phyloP scores from a whole-genome alignment of 2,797 vertebrate genomes.

The Melanotaenia trifasciata region DNA sequence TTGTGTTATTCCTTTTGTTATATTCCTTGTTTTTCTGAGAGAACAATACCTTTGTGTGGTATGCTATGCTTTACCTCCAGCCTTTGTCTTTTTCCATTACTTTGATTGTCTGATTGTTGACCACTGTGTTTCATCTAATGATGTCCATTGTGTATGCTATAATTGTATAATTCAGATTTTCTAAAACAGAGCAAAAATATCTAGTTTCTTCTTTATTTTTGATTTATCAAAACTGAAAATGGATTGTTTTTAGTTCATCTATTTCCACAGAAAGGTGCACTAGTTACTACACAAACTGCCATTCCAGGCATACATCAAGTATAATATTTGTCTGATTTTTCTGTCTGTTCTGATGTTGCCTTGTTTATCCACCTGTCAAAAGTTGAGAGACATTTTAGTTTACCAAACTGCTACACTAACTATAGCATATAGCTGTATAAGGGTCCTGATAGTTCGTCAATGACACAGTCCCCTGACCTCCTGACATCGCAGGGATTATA shows the following conservation, averaged over 20 bases:
- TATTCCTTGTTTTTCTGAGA: neutral
- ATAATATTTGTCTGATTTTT: neutral
- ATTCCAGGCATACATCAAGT: neutral
- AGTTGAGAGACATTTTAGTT: neutral
- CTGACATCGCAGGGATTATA: conserved; percentile 62
- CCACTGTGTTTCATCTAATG: neutral
- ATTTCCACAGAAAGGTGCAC: neutral
- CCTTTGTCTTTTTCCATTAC: neutral
- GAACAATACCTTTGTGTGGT: neutral
- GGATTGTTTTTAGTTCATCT: neutral
- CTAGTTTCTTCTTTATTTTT: neutral
- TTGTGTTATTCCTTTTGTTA: neutral
- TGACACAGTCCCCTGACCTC: conserved; percentile 58
- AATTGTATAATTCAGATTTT: neutral
- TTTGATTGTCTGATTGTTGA: neutral
- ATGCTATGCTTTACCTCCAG: neutral
- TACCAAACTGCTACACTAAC: neutral
- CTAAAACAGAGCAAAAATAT: too few relatives aligned
- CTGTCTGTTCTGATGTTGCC: neutral
- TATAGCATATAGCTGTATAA: conserved; percentile 32
- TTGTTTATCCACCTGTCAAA: neutral
- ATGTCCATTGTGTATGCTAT: neutral
- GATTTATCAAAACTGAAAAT: neutral
- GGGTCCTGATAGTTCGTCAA: conserved; percentile 39
- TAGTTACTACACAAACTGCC: neutral